Base-by-base conservation (phyloP, 2,797 vertebrate species). In the Phoeniculus purpureus region DNA sequence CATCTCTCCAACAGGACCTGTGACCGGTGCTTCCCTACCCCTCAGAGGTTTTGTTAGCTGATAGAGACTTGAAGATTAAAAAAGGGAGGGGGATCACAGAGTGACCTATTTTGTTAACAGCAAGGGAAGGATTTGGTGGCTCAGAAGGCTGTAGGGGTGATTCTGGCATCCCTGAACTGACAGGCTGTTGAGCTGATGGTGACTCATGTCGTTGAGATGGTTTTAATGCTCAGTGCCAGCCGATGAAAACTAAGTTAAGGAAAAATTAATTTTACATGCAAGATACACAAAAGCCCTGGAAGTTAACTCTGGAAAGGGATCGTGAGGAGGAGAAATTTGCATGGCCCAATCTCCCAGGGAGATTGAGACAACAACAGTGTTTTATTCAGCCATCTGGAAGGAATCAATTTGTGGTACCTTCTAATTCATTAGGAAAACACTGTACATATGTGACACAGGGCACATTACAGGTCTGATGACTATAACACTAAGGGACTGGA, bases 371-470 rank as follows among this genome's bases (percentile, higher is more conserved):
- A 56, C 66, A 54, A 50, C 79, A 91, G 59, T 48, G 81, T 92
- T 94, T 94, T 78, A 92, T 75, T 85, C 81, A 89, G 40, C 90
- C 90, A 92, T 94, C 94, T 96, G 93, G 93, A 96, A 94, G 73
- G 59, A 95, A 96, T 96, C 84, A 70, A 82, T 94, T 93, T 94
- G 59, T 78, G 54, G 70, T 78, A 83, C 70, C 88, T 95, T 96
- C 77, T 74, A 89, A 93, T 95, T 89, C 40, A 51, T 93, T 62
- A 84, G 80, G 52, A 92, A 87, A 95, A 86, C 62, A 89, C 26
- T 70, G 87, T 91, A 61, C 58, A 15, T 83, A 74, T 91, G 56
- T 88, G 87, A 74, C 67, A 76, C 27, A 27, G 67, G 15, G 77
- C 72, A 85, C 86, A 92, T 11, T 31, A 93, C 55, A 58, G 93